phyloP scores from a whole-genome alignment of 2,113 vertebrate species.

The Lophura nycthemera region DNA sequence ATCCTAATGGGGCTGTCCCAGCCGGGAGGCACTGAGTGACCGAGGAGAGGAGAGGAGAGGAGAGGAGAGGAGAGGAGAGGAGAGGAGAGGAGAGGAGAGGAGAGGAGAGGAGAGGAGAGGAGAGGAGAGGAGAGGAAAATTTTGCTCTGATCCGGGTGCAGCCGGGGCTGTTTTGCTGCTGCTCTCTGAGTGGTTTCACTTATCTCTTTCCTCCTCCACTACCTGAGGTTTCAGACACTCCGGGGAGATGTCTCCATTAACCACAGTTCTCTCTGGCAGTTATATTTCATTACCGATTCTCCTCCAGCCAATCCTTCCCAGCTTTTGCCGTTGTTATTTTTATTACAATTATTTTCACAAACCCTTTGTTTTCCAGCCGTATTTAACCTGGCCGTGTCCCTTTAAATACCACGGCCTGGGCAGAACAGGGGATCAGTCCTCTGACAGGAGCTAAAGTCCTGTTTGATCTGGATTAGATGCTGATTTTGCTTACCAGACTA shows the following conservation, averaged over 20 bases:
- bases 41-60: neutral
- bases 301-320: conserved; percentile 27
- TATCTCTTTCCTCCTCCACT: conserved; percentile 51
- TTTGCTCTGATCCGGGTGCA: neutral
- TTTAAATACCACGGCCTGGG: conserved; percentile 65
- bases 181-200: conserved; percentile 44
- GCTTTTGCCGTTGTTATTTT: conserved; percentile 44
- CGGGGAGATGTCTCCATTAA: conserved; percentile 61
- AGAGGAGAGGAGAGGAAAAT: neutral
- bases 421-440: conserved; percentile 69
- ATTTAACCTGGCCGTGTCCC: conserved; percentile 58
- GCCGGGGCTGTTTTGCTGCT: conserved; percentile 5
- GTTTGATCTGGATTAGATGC: conserved; percentile 76
- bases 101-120: neutral
- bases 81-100: neutral
- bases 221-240: conserved; percentile 53
- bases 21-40: neutral
- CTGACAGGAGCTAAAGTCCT: conserved; percentile 74
- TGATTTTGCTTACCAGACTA: conserved; percentile 73
- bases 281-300: conserved; percentile 47
- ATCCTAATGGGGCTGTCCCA: conserved; percentile 4
- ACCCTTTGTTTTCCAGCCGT: conserved; percentile 42
- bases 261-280: conserved; percentile 58
- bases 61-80: neutral
- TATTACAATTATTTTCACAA: conserved; percentile 24